Evolutionary conservation across 2,113 vertebrate species (phyloP).

Genomic region (Octodon degus): DNA sequence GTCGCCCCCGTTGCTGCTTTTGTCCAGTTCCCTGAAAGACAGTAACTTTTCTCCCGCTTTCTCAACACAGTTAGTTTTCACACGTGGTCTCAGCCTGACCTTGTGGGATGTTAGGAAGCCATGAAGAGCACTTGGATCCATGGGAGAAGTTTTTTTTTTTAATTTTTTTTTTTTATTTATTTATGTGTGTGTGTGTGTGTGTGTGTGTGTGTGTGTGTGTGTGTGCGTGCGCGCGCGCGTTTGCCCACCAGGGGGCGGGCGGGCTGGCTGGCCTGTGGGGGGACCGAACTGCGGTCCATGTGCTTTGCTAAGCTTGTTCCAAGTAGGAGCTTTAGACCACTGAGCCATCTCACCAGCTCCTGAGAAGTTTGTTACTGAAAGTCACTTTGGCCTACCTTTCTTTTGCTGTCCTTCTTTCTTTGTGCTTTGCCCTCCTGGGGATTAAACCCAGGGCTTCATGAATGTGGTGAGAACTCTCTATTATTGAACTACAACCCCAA

Average conservation of each 20-base stretch:
- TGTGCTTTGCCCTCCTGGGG: not conserved
- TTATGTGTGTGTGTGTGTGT: too few species aligned
- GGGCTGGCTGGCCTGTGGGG: too few species aligned
- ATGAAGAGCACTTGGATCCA: rapidly evolving
- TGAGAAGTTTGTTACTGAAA: not conserved
- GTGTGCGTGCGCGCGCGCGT: too few species aligned
- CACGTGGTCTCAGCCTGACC: too few species aligned
- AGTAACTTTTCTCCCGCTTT: not conserved
- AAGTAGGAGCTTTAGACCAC: too few species aligned
- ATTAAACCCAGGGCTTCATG: not conserved
- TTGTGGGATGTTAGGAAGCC: not conserved
- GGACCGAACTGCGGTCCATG: too few species aligned
- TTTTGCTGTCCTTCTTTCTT: not conserved
- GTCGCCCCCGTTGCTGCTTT: not conserved
- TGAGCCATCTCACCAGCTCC: too few species aligned
- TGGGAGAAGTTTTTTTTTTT: rapidly evolving
- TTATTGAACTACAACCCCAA: not conserved
- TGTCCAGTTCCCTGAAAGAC: not conserved
- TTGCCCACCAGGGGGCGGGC: too few species aligned
- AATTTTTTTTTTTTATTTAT: too few species aligned
- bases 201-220: too few species aligned
- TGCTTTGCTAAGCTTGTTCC: too few species aligned
- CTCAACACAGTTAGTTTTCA: too few species aligned
- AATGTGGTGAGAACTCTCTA: not conserved
- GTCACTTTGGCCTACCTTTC: not conserved